Percentiles rank a stretch among this genome's conserved stretches.
Evolutionary conservation across 2,797 vertebrate genomes (phyloP).

Genomic region (Peromyscus aztecus): DNA sequence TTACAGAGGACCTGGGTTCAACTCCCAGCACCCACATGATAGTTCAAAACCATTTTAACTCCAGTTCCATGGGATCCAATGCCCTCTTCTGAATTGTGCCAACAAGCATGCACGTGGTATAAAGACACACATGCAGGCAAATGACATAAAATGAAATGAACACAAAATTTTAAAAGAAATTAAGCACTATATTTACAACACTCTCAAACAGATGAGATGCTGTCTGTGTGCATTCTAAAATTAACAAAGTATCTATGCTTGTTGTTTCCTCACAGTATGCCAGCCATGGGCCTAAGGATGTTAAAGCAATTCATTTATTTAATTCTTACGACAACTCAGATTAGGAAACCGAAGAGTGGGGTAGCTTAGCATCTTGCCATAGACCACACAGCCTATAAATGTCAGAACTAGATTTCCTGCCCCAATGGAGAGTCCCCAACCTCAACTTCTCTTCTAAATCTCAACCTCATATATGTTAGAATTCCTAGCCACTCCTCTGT

Average conservation of each 20-base stretch:
- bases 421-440: background rate
- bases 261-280: background rate
- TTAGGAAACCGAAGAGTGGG: background rate
- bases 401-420: background rate
- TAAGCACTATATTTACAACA: background rate
- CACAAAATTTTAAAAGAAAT: background rate
- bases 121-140: background rate
- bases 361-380: background rate
- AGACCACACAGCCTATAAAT: background rate
- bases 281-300: background rate
- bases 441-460: background rate
- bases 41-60: background rate
- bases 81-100: background rate
- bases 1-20: background rate
- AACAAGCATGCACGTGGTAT: background rate
- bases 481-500: too few relatives aligned
- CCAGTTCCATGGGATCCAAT: background rate
- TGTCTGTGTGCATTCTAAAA: background rate
- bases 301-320: background rate
- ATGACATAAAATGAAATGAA: background rate
- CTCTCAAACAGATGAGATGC: background rate
- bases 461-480: background rate
- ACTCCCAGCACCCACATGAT: background rate
- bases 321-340: background rate
- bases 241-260: background rate